phyloP scores from a whole-genome alignment of 2,113 vertebrate genomes.

The Heloderma charlesbogerti region DNA sequence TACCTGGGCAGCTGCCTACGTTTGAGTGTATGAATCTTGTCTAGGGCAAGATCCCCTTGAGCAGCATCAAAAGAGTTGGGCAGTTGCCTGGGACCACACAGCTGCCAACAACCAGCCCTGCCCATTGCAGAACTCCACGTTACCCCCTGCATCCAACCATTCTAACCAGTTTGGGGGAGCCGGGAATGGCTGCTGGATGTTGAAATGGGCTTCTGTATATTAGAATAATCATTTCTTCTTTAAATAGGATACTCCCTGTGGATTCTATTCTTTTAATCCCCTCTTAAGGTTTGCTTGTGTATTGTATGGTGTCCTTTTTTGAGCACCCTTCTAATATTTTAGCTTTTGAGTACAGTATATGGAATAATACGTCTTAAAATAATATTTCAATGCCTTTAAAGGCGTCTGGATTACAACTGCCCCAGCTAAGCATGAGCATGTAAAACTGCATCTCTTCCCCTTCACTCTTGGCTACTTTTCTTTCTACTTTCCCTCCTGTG shows the following conservation, averaged over 20 bases:
- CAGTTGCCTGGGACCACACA: too few species aligned
- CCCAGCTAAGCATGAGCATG: too few species aligned
- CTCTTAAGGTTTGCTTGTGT: too few species aligned
- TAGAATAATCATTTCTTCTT: too few species aligned
- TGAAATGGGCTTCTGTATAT: not conserved
- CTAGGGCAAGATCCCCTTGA: not conserved
- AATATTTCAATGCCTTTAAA: not conserved
- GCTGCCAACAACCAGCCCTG: not conserved
- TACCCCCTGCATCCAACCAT: not conserved
- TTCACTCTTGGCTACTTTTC: not conserved
- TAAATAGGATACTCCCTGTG: not conserved
- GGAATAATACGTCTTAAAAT: not conserved
- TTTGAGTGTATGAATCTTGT: fast-evolving
- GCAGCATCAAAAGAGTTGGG: not conserved
- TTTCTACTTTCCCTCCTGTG: not conserved
- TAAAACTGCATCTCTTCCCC: too few species aligned
- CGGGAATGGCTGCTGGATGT: not conserved
- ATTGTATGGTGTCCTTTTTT: not conserved
- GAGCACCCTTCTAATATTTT: too few species aligned
- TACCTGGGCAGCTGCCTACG: fast-evolving
- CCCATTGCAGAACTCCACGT: not conserved
- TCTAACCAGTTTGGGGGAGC: too few species aligned
- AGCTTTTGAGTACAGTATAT: too few species aligned
- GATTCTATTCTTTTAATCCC: not conserved
- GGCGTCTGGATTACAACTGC: too few species aligned